These are phyloP conservation scores for Leucoraja ocellata DNA, from an alignment of 2,797 vertebrate species.

Conservation along the genomic window DNA sequence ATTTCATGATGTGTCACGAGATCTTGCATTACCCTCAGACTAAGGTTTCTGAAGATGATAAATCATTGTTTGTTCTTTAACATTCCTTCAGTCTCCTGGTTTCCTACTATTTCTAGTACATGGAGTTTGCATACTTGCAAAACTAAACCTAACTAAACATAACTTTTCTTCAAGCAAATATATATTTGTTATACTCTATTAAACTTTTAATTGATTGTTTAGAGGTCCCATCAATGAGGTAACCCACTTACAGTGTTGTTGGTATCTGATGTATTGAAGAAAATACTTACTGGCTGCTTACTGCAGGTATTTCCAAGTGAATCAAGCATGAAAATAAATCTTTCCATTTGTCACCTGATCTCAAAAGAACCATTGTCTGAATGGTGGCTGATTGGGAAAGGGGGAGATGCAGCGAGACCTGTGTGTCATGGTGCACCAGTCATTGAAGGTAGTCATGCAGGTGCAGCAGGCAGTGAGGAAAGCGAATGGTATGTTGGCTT, in stretches of 20 bases:
- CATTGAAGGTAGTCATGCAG: no score
- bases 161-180: background rate
- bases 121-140: background rate
- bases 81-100: background rate
- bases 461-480: no score
- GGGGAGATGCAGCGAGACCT: no score
- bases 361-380: background rate
- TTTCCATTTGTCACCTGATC: background rate
- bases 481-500: no score
- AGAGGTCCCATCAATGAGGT: no score
- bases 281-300: background rate
- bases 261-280: background rate
- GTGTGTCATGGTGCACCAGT: no score
- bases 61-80: background rate
- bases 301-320: background rate
- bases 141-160: background rate
- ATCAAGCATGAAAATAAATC: background rate
- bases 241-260: background rate
- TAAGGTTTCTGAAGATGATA: background rate
- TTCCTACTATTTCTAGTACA: background rate
- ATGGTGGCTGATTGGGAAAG: no score
- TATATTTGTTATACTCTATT: background rate
- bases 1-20: background rate
- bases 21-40: background rate
- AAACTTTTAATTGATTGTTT: background rate